These are phyloP conservation scores for Lithodes maja DNA, from an alignment of 2,888 invertebrate species.

Conservation along the genomic window DNA sequence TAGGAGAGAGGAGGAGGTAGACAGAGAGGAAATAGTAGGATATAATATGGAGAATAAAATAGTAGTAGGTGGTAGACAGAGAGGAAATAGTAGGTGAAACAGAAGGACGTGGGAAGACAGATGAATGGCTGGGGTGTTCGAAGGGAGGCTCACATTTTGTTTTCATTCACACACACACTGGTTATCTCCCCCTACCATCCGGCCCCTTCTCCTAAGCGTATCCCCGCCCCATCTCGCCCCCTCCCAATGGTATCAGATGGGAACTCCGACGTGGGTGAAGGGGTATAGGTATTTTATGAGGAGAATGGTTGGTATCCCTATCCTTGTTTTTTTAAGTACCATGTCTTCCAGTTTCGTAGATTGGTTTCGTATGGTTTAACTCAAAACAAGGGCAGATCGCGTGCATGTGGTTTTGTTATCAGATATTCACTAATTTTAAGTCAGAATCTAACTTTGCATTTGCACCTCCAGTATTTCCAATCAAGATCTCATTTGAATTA, in stretches of 20 bases:
- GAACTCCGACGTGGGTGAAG: neutral
- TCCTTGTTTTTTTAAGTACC: too few species aligned
- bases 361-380: too few species aligned
- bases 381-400: too few species aligned
- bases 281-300: too few species aligned
- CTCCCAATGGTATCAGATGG: neutral
- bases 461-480: too few species aligned
- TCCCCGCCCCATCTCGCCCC: neutral
- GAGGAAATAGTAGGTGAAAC: neutral
- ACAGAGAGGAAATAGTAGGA: neutral
- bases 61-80: neutral
- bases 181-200: neutral
- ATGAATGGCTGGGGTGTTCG: neutral
- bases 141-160: neutral
- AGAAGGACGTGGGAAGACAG: neutral
- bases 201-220: neutral
- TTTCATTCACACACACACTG: too few species aligned
- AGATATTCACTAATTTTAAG: too few species aligned
- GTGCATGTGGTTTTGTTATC: too few species aligned
- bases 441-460: too few species aligned
- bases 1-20: neutral
- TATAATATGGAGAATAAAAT: neutral
- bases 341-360: too few species aligned
- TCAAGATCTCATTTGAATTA: too few species aligned
- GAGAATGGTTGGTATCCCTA: too few species aligned